These are phyloP conservation scores for Zhuqinia jingwanae DNA, from an alignment of 2,888 invertebrate species.

Conservation along the genomic window DNA sequence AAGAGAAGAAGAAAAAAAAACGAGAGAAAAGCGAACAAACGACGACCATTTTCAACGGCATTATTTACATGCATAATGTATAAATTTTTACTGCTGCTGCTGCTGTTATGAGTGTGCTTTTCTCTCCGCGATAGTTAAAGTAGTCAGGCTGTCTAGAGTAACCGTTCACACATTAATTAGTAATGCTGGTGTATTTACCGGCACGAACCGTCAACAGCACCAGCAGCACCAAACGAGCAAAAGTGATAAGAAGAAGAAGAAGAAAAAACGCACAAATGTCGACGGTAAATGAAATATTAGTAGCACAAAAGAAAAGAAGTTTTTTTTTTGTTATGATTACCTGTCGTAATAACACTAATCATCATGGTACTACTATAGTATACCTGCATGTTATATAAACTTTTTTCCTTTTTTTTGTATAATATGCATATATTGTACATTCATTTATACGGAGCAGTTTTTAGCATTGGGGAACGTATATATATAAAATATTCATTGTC, in stretches of 20 bases:
- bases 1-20: neutral
- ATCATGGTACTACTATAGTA: no score
- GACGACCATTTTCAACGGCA: slow-evolving; percentile 48
- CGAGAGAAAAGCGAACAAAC: neutral
- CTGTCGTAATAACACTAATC: slow-evolving; percentile 64
- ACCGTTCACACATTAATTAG: slow-evolving; percentile 48
- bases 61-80: slow-evolving; percentile 50
- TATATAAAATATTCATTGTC: slow-evolving; percentile 55
- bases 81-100: no score
- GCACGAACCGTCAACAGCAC: slow-evolving; percentile 43
- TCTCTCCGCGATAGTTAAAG: neutral
- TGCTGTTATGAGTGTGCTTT: neutral
- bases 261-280: neutral
- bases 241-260: neutral
- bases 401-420: no score
- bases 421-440: no score
- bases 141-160: slow-evolving; percentile 60
- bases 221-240: no score
- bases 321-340: slow-evolving; percentile 56
- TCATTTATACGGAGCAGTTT: no score
- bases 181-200: slow-evolving; percentile 49
- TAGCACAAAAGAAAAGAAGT: no score
- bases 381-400: no score
- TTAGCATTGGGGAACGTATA: no score
- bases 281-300: no score